A percentile compares a stretch with the other conserved stretches of the same genome.
Conservation (phyloP, 2,797 vertebrate genomes). For the Crenuchus spilurus region DNA sequence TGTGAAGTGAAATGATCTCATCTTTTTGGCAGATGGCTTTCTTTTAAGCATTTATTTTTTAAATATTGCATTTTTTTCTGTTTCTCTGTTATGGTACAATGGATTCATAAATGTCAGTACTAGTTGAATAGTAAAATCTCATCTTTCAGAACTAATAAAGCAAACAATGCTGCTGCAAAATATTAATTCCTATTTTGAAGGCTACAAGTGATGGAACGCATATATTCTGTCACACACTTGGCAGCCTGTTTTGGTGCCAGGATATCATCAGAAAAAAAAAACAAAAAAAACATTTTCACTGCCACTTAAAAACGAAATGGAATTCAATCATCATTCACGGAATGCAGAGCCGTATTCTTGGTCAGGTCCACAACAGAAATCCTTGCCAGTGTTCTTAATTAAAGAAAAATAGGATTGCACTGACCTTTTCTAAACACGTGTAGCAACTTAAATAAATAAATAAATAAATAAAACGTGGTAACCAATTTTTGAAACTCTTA, state of each 20-base stretch:
- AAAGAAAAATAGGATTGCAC: slow-evolving; percentile 60
- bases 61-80: neutral
- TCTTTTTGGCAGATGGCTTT: neutral
- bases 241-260: neutral
- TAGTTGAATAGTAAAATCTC: neutral
- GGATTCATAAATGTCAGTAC: neutral
- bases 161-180: neutral
- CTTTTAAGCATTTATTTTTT: neutral
- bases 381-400: slow-evolving; percentile 59
- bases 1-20: neutral
- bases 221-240: neutral
- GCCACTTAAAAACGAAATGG: neutral
- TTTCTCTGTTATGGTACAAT: neutral
- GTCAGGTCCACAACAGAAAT: slow-evolving; percentile 49
- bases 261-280: slow-evolving; percentile 8
- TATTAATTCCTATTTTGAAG: slow-evolving; percentile 6
- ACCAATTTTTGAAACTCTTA: slow-evolving; percentile 60
- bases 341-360: slow-evolving; percentile 57
- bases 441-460: too few species aligned
- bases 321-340: slow-evolving; percentile 21
- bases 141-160: slow-evolving; percentile 2
- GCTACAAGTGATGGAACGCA: too few species aligned
- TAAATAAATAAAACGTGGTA: slow-evolving; percentile 58
- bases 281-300: neutral
- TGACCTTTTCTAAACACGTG: slow-evolving; percentile 66